These are phyloP conservation scores for Morpho helenor DNA, from an alignment of 2,888 invertebrate species.

Conservation along the genomic window DNA sequence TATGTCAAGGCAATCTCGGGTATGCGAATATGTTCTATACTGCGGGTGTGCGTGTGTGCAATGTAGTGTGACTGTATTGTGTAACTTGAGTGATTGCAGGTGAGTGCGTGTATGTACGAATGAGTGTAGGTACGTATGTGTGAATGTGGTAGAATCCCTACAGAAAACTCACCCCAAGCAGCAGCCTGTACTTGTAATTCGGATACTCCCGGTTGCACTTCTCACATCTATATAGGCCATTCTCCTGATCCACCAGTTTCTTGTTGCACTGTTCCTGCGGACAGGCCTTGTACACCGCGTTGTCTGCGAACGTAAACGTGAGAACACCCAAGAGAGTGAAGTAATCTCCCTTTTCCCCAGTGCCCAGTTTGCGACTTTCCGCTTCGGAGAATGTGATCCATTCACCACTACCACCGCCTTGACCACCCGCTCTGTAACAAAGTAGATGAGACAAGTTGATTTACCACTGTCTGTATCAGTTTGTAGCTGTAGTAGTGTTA, in stretches of 20 bases:
- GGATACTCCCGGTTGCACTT: conserved; percentile 93
- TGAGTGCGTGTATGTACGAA: too few relatives aligned
- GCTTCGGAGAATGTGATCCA: conserved; percentile 90
- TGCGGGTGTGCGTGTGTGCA: too few relatives aligned
- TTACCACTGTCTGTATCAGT: too few relatives aligned
- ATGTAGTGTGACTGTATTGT: too few relatives aligned
- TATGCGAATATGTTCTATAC: too few relatives aligned
- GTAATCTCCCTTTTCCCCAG: conserved; percentile 89
- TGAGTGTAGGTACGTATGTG: too few relatives aligned
- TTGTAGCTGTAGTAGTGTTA: too few relatives aligned
- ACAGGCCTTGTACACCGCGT: conserved; percentile 95
- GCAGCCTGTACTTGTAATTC: conserved; percentile 91
- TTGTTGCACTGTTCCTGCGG: conserved; percentile 95
- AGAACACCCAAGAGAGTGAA: conserved; percentile 89
- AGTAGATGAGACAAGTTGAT: background rate
- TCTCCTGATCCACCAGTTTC: conserved; percentile 93
- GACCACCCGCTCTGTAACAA: conserved; percentile 54
- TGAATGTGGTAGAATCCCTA: too few relatives aligned
- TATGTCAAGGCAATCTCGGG: too few relatives aligned
- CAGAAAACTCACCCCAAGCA: conserved; percentile 84
- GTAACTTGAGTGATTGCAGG: too few relatives aligned
- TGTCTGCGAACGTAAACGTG: conserved; percentile 88
- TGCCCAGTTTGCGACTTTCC: conserved; percentile 83
- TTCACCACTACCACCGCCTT: conserved; percentile 73
- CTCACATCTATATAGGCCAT: conserved; percentile 95